Evolutionary conservation across 2,888 invertebrate species (phyloP), one percentile per base, ranked within the genome.

Genomic region (Ochropleura plecta): DNA sequence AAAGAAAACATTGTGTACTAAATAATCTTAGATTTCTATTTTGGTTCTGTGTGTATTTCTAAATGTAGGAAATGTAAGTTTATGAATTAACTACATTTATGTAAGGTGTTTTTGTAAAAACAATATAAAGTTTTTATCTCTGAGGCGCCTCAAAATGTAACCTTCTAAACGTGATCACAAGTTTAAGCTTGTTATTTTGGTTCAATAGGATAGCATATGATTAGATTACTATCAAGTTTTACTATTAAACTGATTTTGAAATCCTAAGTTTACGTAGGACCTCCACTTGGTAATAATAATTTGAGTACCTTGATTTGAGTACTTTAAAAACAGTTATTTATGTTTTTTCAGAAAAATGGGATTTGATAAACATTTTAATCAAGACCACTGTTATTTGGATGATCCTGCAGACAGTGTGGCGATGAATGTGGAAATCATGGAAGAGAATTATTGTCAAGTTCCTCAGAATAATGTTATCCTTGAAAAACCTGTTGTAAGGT

Each of bases 381-480:
- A 86, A 79, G 83, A 86, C 42, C 87, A 86, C 62, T 85, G 82
- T 71, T 86, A 85, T 70, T 79, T 83, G 62, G 86, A 86, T 69
- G 86, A 86, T 18, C 73, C 85, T 30, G 64, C 76, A 40, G 84
- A 88, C 53, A 76, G 79, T 70, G 85, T 87, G 30, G 88, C 73
- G 14, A 87, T 84, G 88, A 90, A 88, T 79, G 89, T 88, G 30
- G 89, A 89, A 77, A 86, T 87, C 57, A 84, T 86, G 66, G 89
- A 85, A 55, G 90, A 88, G 30, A 81, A 83, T 48, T 77, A 83
- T 48, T 77, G 51, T 74, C 83, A 79, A 69, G 77, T 82, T 46
- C 74, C 78, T 73, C 78, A 83, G 49, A 76, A 84, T 68, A 79
- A 81, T 68, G 68, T 78, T 59, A 59, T 78, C 46, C 76, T 79